These are phyloP conservation scores for Drosophila guanche DNA, from an alignment of 1,140 invertebrate genomes.

Conservation along the genomic window DNA sequence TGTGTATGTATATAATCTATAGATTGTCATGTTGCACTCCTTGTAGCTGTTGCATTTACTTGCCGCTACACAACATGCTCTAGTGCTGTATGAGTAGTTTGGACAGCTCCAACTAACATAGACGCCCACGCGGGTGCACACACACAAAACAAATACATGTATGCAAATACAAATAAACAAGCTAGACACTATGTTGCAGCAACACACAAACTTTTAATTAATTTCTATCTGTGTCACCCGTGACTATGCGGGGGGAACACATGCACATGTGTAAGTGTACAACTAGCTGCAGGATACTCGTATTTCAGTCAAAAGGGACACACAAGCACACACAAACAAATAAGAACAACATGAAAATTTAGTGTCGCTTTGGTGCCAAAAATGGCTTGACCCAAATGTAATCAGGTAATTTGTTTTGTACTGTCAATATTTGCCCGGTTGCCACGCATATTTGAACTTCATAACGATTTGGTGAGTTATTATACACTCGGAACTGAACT, in stretches of 20 bases:
- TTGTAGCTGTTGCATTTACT: no score
- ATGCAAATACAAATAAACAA: conserved; percentile 48
- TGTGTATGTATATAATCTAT: no score
- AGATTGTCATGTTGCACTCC: no score
- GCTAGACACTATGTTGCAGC: conserved; percentile 55
- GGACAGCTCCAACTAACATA: conserved; percentile 20
- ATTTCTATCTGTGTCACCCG: conserved; percentile 64
- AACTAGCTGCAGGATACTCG: no score
- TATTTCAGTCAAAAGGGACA: conserved; percentile 2
- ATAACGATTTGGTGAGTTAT: conserved; percentile 70
- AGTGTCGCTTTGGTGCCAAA: conserved; percentile 55
- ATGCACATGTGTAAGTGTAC: conserved; percentile 3
- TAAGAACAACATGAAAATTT: conserved; percentile 57
- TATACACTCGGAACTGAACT: conserved; percentile 39
- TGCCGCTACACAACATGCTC: no score
- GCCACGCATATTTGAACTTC: conserved; percentile 68
- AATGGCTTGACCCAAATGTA: conserved; percentile 76
- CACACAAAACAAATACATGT: not conserved
- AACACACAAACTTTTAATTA: conserved; percentile 76
- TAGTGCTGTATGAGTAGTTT: no score
- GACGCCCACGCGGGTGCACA: conserved; percentile 3
- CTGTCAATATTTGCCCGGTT: conserved; percentile 64
- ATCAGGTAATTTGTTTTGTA: conserved; percentile 73
- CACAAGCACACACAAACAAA: conserved; percentile 45
- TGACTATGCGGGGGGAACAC: conserved; percentile 33